Percentiles rank a stretch among this genome's conserved stretches.
phyloP scores from a whole-genome alignment of 2,113 vertebrate species.

The Acanthochromis polyacanthus region DNA sequence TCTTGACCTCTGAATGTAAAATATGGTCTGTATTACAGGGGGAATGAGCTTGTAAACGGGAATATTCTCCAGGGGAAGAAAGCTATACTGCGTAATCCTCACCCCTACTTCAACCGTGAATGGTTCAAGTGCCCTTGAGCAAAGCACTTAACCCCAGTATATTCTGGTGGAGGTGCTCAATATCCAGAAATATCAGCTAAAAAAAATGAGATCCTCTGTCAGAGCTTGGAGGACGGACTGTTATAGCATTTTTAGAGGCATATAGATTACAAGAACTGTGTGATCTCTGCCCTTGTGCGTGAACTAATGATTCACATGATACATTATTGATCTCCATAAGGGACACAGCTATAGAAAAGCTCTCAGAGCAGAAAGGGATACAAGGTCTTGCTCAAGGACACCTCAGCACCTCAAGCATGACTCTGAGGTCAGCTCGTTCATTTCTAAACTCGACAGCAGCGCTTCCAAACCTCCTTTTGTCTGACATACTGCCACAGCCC shows the following conservation, averaged over 20 bases:
- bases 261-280: slow-evolving; percentile 61
- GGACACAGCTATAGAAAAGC: slow-evolving; percentile 45
- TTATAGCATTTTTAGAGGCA: slow-evolving; percentile 44
- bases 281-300: slow-evolving; percentile 62
- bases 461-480: neutral
- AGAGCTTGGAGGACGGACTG: slow-evolving; percentile 32
- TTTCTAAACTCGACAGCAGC: neutral
- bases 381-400: slow-evolving; percentile 52
- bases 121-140: slow-evolving; percentile 58
- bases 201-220: slow-evolving; percentile 37
- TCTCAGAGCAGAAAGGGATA: slow-evolving; percentile 18
- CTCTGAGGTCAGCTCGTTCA: slow-evolving; percentile 21
- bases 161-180: slow-evolving; percentile 41
- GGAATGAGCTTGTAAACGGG: slow-evolving; percentile 2
- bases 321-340: slow-evolving; percentile 72
- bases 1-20: slow-evolving; percentile 56
- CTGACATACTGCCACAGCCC: neutral
- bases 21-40: slow-evolving; percentile 3
- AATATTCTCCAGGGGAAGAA: slow-evolving; percentile 12
- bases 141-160: slow-evolving; percentile 50
- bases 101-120: slow-evolving; percentile 7
- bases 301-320: slow-evolving; percentile 60
- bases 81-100: slow-evolving; percentile 25
- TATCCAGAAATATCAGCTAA: slow-evolving; percentile 37
- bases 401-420: neutral